A percentile compares a stretch with the other conserved stretches of the same genome.
phyloP scores from a whole-genome alignment of 2,888 invertebrate genomes.

The Eurytoma californica region DNA sequence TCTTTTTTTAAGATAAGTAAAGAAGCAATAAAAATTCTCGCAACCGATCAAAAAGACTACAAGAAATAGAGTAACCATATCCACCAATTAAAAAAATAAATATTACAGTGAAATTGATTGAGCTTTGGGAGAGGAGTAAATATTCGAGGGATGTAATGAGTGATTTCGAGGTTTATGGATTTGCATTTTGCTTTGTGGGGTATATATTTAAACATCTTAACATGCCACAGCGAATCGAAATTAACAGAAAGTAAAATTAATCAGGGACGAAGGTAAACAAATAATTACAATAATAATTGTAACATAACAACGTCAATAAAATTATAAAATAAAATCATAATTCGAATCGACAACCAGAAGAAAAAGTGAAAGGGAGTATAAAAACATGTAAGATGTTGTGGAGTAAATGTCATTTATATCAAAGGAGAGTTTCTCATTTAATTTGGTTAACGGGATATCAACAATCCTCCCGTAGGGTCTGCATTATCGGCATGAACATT shows the following conservation, averaged over 20 bases:
- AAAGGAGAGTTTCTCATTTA: too few relatives aligned
- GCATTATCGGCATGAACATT: too few relatives aligned
- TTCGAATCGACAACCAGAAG: too few relatives aligned
- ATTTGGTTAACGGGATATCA: too few relatives aligned
- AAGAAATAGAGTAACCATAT: conserved; percentile 53
- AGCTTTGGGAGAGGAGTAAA: conserved; percentile 3
- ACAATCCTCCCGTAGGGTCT: too few relatives aligned
- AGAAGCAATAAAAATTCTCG: conserved; percentile 49
- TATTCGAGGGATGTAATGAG: conserved; percentile 13
- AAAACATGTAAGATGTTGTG: too few relatives aligned
- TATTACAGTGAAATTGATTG: conserved; percentile 31
- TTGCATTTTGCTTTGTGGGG: not conserved
- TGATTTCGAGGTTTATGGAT: not conserved
- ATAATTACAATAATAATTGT: too few relatives aligned
- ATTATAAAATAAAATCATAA: too few relatives aligned
- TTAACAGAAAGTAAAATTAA: not conserved
- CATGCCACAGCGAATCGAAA: conserved; percentile 35
- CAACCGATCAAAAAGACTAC: conserved; percentile 49
- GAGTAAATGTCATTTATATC: too few relatives aligned
- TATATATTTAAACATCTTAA: not conserved
- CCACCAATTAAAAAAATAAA: conserved; percentile 49
- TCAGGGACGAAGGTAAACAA: too few relatives aligned
- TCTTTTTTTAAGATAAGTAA: conserved; percentile 41
- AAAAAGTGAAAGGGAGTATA: too few relatives aligned
- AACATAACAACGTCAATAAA: too few relatives aligned